phyloP scores from a whole-genome alignment of 2,113 vertebrate genomes.

The Podocnemis expansa region DNA sequence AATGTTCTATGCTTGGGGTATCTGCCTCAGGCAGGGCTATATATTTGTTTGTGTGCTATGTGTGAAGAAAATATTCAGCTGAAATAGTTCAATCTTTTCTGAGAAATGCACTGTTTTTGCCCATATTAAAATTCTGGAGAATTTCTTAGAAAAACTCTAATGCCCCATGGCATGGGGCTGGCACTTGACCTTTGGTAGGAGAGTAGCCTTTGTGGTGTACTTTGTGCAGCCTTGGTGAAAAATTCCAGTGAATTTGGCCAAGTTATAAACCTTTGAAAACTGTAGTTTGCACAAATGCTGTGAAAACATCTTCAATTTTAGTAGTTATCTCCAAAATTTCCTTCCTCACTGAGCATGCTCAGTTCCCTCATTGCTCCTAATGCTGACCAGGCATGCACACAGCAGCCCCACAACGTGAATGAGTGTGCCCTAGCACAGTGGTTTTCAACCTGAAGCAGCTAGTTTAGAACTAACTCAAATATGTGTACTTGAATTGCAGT shows the following conservation, averaged over 20 bases:
- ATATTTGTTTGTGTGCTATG: too few relatives aligned
- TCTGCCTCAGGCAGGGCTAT: too few relatives aligned
- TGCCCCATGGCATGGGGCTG: too few relatives aligned
- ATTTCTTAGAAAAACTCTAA: too few relatives aligned
- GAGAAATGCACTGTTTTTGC: too few relatives aligned
- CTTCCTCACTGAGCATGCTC: conserved; percentile 5
- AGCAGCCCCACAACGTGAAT: not conserved
- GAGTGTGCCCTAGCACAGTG: conserved; percentile 8
- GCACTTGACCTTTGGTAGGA: not conserved
- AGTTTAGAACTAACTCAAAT: too few relatives aligned
- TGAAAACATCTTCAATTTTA: not conserved
- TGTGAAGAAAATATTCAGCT: too few relatives aligned
- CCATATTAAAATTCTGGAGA: too few relatives aligned
- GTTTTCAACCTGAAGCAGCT: too few relatives aligned
- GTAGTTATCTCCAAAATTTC: conserved; percentile 2
- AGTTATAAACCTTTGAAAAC: not conserved
- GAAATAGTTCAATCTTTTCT: too few relatives aligned
- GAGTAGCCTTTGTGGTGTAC: not conserved
- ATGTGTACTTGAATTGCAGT: too few relatives aligned
- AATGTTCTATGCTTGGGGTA: not conserved
- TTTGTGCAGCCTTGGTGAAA: not conserved
- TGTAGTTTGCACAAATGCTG: not conserved
- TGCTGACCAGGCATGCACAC: not conserved
- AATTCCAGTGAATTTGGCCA: not conserved
- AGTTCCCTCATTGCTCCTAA: conserved; percentile 8